A percentile compares a stretch with the other conserved stretches of the same genome.
These are phyloP conservation scores for Drosophila rubida DNA, from an alignment of 2,888 invertebrate species.

Conservation along the genomic window DNA sequence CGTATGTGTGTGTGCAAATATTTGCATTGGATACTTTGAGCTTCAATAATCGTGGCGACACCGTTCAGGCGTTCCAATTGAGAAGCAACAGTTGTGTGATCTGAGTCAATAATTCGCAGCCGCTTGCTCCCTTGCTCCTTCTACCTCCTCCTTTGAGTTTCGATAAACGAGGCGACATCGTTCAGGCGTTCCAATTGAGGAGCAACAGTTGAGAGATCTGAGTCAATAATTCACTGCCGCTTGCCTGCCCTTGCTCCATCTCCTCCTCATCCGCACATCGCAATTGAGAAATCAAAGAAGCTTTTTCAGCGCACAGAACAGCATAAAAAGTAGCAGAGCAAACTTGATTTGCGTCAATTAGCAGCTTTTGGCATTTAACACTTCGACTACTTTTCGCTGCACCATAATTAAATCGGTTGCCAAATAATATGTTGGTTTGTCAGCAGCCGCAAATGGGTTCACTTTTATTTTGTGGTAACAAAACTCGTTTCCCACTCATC, in stretches of 20 bases:
- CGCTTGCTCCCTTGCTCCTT: too few species aligned
- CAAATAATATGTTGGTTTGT: slow-evolving; percentile 40
- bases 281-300: slow-evolving; percentile 52
- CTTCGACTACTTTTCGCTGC: slow-evolving; percentile 41
- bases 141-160: too few species aligned
- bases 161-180: slow-evolving; percentile 32
- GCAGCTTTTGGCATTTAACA: slow-evolving; percentile 50
- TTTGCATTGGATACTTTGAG: slow-evolving; percentile 23
- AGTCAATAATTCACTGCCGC: slow-evolving; percentile 53
- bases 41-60: slow-evolving; percentile 17
- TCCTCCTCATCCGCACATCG: slow-evolving; percentile 7
- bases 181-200: slow-evolving; percentile 12
- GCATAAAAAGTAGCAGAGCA: background rate
- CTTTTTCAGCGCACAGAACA: slow-evolving; percentile 5
- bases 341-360: slow-evolving; percentile 47
- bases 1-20: slow-evolving; percentile 28
- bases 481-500: slow-evolving; percentile 42
- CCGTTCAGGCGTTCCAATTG: slow-evolving; percentile 23
- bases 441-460: slow-evolving; percentile 24
- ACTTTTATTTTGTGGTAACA: background rate
- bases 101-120: slow-evolving; percentile 51
- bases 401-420: slow-evolving; percentile 46
- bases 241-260: too few species aligned
- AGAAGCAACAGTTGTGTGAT: background rate
- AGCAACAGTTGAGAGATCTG: background rate